Evolutionary conservation across 1,140 invertebrate genomes (phyloP).

Genomic region (Hylaeus anthracinus): DNA sequence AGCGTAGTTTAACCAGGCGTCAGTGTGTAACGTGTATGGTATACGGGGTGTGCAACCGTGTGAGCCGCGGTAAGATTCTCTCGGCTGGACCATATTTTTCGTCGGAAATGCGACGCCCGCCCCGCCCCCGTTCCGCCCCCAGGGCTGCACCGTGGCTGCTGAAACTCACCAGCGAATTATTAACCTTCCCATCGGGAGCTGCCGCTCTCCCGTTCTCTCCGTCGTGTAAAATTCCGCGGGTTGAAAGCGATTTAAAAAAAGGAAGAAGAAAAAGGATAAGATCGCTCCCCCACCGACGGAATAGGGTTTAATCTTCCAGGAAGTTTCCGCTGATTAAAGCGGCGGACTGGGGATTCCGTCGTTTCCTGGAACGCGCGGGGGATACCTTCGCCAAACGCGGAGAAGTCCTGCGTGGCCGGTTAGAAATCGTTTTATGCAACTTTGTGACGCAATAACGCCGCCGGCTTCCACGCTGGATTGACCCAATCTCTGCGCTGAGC

Average conservation of each 20-base stretch:
- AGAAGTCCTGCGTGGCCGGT: slow-evolving; percentile 11
- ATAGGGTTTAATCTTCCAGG: slow-evolving; percentile 45
- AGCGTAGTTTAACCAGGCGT: slow-evolving; percentile 14
- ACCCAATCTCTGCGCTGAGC: not conserved
- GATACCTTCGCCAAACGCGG: not conserved
- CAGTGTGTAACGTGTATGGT: slow-evolving; percentile 19
- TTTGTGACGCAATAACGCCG: slow-evolving; percentile 41
- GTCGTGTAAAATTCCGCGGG: slow-evolving; percentile 52
- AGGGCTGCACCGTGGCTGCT: not conserved
- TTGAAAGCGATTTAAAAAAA: slow-evolving; percentile 57
- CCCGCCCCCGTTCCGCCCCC: not conserved
- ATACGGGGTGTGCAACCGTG: not conserved
- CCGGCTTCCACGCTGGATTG: not conserved
- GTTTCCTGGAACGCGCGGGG: not conserved
- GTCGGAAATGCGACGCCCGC: slow-evolving; percentile 23
- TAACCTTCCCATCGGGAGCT: slow-evolving; percentile 56
- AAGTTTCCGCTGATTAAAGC: slow-evolving; percentile 43
- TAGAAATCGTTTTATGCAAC: slow-evolving; percentile 15
- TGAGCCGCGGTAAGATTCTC: slow-evolving; percentile 36
- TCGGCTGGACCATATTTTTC: slow-evolving; percentile 55
- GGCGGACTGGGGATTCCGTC: slow-evolving; percentile 11
- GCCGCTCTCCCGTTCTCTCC: not conserved
- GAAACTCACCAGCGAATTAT: slow-evolving; percentile 56
- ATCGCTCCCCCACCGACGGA: slow-evolving; percentile 27
- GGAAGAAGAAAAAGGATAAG: slow-evolving; percentile 34